These are phyloP conservation scores for Drosophila acutilabella DNA, from an alignment of 2,888 invertebrate genomes.

Conservation along the genomic window DNA sequence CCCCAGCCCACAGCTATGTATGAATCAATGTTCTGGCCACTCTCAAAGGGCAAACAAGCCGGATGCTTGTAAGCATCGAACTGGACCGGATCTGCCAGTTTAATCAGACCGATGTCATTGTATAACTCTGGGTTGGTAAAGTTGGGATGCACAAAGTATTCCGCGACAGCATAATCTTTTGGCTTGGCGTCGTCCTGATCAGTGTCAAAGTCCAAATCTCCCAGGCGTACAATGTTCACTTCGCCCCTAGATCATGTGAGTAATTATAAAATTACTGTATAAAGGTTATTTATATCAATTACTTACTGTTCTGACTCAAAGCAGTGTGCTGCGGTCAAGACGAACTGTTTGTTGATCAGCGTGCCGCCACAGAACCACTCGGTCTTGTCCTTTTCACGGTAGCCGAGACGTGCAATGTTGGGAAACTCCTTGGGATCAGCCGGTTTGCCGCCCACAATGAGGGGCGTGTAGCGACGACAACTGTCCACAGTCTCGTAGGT, in stretches of 20 bases:
- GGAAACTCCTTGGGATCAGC: conserved; percentile 82
- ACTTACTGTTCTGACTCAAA: conserved; percentile 63
- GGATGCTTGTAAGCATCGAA: conserved; percentile 85
- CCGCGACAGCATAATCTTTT: conserved; percentile 72
- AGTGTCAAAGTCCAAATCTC: conserved; percentile 77
- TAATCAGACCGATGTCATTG: conserved; percentile 87
- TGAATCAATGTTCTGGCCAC: conserved; percentile 38
- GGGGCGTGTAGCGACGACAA: conserved; percentile 84
- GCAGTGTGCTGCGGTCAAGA: conserved; percentile 72
- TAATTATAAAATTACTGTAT: neutral
- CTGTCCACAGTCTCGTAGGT: conserved; percentile 57
- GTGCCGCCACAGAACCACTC: conserved; percentile 81
- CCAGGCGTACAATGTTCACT: conserved; percentile 76
- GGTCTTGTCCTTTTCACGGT: conserved; percentile 13
- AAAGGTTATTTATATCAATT: neutral
- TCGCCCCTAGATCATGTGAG: conserved; percentile 60
- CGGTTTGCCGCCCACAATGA: conserved; percentile 77
- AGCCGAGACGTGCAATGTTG: conserved; percentile 70
- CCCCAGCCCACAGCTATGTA: conserved; percentile 86
- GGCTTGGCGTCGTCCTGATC: conserved; percentile 74
- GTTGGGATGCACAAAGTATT: conserved; percentile 79
- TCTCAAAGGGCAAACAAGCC: conserved; percentile 84
- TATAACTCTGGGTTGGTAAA: conserved; percentile 76
- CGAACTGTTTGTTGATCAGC: conserved; percentile 64
- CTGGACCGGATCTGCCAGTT: conserved; percentile 81